phyloP scores from a whole-genome alignment of 2,888 invertebrate species.

The Lasioglossum morio region DNA sequence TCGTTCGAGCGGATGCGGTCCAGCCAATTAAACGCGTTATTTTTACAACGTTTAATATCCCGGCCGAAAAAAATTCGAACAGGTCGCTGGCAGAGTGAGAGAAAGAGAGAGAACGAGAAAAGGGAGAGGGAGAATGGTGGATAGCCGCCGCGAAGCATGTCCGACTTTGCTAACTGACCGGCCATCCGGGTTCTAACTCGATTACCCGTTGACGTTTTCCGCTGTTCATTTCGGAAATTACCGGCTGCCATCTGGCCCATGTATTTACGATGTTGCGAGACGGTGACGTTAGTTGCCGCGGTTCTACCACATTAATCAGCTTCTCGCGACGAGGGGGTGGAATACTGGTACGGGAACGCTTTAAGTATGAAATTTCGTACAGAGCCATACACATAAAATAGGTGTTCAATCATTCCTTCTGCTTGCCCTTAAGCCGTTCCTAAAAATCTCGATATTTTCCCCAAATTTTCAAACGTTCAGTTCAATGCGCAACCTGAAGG shows the following conservation, averaged over 20 bases:
- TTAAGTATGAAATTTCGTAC: neutral
- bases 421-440: too few species aligned
- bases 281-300: conserved; percentile 39
- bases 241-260: conserved; percentile 66
- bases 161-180: conserved; percentile 49
- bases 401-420: too few species aligned
- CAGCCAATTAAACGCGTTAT: conserved; percentile 9
- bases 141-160: conserved; percentile 18
- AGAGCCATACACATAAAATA: too few species aligned
- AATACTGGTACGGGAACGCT: neutral
- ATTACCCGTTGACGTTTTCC: conserved; percentile 53
- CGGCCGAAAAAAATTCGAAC: conserved; percentile 5
- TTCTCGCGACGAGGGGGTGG: conserved; percentile 29
- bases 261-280: conserved; percentile 67
- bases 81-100: neutral
- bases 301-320: conserved; percentile 62
- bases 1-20: neutral
- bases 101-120: neutral
- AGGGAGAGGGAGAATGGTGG: neutral
- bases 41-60: conserved; percentile 2
- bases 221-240: conserved; percentile 68
- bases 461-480: too few species aligned
- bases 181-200: conserved; percentile 47
- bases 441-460: too few species aligned
- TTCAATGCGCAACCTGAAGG: too few species aligned